Base-by-base conservation (phyloP, 2,113 vertebrate species). In the Pollachius pollachius region DNA sequence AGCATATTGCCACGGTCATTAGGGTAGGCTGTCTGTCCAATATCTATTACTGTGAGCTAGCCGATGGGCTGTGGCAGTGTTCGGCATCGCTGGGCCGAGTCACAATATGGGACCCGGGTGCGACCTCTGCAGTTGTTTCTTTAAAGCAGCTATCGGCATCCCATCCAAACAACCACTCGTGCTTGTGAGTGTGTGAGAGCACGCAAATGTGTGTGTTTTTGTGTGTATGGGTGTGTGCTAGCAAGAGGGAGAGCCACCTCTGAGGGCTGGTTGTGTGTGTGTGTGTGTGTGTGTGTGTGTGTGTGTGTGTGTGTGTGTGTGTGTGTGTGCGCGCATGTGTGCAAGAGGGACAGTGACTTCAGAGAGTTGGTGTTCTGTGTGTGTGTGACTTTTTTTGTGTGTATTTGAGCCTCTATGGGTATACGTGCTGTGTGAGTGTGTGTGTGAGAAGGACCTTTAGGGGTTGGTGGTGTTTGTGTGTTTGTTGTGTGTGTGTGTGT, bases 121-220 rank as follows among this genome's bases (percentile, higher is more conserved):
- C 62, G 63, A 77, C 57, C 69, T 65, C 56, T 67, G 48, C 69
- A 65, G 56, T 66, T 67, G 21, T 72, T 66, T 69, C 48, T 30
- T 65, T 69, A 56, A 52, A 63, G 66, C 62, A 18, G 4, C 2
- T 25, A 58, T 30, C 69, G 72, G 63, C 62, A 68, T 66, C 30
- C 62, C 65, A 61, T 79, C 56, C 54, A 66, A 64, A n/a, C 2
- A n/a, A n/a, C 27, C 15, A 18, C 15, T 25, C 2, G 62, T 63
- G 62, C 6, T 15, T 34, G 58, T 3, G 27, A 4, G 15, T 34
- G 25, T 15, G 27, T n/a, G 25, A 48, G 41, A 48, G 41, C 2
- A 13, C 12, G 41, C 11, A 9, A 12, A 13, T 41, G 41, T 48
- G 41, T 48, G 41, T 48, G 41, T 9, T 2, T 48, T 7, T 48